These are phyloP conservation scores for Nemapogon koenigi DNA, from an alignment of 2,888 invertebrate species.

Conservation along the genomic window DNA sequence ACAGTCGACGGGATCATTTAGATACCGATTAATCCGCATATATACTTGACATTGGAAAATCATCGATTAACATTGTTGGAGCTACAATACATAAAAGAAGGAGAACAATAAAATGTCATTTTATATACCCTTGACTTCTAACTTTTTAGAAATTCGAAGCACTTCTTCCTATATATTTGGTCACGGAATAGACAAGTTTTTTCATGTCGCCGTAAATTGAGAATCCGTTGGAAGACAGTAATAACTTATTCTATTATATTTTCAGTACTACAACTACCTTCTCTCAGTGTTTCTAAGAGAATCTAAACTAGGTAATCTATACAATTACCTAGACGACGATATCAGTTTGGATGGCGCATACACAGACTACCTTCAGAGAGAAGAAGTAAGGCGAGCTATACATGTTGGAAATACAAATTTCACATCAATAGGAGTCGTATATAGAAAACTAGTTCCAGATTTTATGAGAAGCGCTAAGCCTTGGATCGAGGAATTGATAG, in stretches of 20 bases:
- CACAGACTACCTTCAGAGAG: constrained; percentile 45
- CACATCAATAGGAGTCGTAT: constrained; percentile 55
- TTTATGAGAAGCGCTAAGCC: constrained; percentile 65
- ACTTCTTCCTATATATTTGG: too few species aligned
- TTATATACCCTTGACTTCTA: too few species aligned
- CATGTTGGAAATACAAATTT: constrained; percentile 61
- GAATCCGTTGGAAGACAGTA: too few species aligned
- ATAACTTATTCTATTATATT: constrained; percentile 14
- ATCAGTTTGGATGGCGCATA: constrained; percentile 41
- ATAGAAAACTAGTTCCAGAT: constrained; percentile 53
- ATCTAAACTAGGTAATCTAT: constrained; percentile 49
- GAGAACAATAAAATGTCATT: too few species aligned
- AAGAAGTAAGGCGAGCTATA: constrained; percentile 48
- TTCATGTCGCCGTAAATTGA: too few species aligned
- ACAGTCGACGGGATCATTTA: too few species aligned
- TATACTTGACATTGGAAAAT: too few species aligned
- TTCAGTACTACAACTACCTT: constrained; percentile 57
- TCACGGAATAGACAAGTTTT: too few species aligned
- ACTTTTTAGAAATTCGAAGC: too few species aligned
- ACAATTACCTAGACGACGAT: constrained; percentile 55
- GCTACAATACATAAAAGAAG: too few species aligned
- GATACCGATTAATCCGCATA: too few species aligned
- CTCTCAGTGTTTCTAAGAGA: constrained; percentile 46
- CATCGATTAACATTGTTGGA: too few species aligned
- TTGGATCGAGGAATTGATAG: constrained; percentile 59